These are phyloP conservation scores for Meriones unguiculatus DNA, from an alignment of 2,113 vertebrate species.

Conservation along the genomic window DNA sequence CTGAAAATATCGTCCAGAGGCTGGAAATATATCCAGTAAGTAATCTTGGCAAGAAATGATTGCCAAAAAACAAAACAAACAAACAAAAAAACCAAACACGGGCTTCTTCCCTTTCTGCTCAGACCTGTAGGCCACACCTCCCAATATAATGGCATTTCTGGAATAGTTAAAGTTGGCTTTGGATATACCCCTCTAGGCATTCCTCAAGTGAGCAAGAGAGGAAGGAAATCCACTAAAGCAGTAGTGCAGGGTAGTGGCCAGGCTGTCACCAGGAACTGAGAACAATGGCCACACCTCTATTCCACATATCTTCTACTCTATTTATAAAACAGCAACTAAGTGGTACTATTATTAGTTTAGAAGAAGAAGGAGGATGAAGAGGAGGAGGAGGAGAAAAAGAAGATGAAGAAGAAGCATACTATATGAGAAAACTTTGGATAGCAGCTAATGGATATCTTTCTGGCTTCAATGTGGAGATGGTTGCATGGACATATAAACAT, in stretches of 20 bases:
- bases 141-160: slow-evolving; percentile 74
- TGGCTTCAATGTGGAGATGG: background rate
- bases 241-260: background rate
- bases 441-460: background rate
- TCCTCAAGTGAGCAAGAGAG: slow-evolving; percentile 58
- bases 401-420: background rate
- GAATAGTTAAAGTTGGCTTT: slow-evolving; percentile 75
- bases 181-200: slow-evolving; percentile 48
- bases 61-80: slow-evolving; percentile 40
- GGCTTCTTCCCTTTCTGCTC: slow-evolving; percentile 30
- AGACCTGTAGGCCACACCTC: background rate
- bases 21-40: background rate
- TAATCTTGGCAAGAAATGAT: slow-evolving; percentile 63
- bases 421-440: background rate
- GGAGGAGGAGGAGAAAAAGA: too few relatives aligned
- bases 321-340: background rate
- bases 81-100: background rate
- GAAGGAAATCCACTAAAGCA: background rate
- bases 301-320: background rate
- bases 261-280: background rate
- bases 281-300: slow-evolving; percentile 22
- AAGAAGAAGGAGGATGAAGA: background rate
- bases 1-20: slow-evolving; percentile 29
- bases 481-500: background rate
- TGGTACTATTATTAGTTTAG: background rate